Evolutionary conservation across 2,113 vertebrate genomes (phyloP).

Genomic region (Aythya baeri): DNA sequence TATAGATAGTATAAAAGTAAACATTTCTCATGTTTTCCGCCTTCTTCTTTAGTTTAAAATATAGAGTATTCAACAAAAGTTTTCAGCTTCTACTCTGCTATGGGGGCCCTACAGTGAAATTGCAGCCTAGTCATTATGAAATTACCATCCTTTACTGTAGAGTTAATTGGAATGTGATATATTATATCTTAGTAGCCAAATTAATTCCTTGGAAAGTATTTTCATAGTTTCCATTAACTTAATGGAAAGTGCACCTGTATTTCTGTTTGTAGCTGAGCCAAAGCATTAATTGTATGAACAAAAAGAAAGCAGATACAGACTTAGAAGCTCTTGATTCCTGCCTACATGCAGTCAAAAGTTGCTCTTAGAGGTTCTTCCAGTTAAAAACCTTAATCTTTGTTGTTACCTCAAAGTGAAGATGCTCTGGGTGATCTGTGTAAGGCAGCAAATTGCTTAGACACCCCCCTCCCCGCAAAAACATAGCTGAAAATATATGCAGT

Average conservation of each 20-base stretch:
- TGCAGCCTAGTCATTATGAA: constrained; percentile 46
- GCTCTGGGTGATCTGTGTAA: not conserved
- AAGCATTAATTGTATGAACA: constrained; percentile 29
- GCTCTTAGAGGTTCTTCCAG: not conserved
- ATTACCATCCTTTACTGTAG: constrained; percentile 44
- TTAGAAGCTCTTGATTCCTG: not conserved
- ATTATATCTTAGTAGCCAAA: constrained; percentile 51
- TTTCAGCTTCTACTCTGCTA: not conserved
- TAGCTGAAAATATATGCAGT: not conserved
- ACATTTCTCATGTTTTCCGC: not conserved
- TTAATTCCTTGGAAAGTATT: constrained; percentile 65
- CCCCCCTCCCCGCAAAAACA: not conserved
- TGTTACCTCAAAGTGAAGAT: not conserved
- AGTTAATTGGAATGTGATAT: constrained; percentile 62
- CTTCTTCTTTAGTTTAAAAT: not conserved
- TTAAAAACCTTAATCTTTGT: not conserved
- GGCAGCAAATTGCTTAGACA: not conserved
- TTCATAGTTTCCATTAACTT: constrained; percentile 65
- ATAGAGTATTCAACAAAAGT: constrained; percentile 14
- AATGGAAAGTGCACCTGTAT: constrained; percentile 59
- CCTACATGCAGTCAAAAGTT: not conserved
- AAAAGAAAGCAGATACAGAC: not conserved
- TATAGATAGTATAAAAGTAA: not conserved
- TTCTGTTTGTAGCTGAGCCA: constrained; percentile 37
- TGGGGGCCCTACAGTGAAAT: not conserved